Percentiles rank a stretch among this genome's conserved stretches.
Conservation (phyloP, 2,113 vertebrate genomes). For the Crypturellus undulatus region DNA sequence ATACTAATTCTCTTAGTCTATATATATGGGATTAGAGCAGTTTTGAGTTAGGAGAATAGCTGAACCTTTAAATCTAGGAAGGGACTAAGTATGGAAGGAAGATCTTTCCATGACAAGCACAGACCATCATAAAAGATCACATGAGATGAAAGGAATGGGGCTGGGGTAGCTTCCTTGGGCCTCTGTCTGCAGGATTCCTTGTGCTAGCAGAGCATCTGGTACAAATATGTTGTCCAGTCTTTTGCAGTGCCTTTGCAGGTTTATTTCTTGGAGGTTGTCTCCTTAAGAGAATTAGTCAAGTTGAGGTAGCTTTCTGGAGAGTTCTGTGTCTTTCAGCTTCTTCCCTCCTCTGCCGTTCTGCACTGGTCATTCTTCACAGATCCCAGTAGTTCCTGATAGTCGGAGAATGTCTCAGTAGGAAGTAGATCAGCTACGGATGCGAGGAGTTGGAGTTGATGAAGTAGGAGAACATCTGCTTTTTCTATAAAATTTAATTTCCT, state of each 20-base stretch:
- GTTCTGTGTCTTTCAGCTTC: not conserved
- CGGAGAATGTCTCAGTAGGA: not conserved
- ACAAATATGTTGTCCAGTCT: conserved; percentile 16
- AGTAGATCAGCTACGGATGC: not conserved
- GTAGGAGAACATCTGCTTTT: conserved; percentile 4
- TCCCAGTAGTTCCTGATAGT: not conserved
- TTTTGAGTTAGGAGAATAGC: not conserved
- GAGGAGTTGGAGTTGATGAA: not conserved
- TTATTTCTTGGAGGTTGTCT: not conserved
- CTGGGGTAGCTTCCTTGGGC: not conserved
- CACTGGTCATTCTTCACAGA: not conserved
- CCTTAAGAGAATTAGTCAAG: not conserved
- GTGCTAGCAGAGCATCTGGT: conserved; percentile 30
- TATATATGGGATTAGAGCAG: not conserved
- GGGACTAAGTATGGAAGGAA: not conserved
- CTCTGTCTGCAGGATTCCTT: conserved; percentile 5
- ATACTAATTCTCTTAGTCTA: not conserved
- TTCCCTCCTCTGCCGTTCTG: not conserved
- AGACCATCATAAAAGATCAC: not conserved
- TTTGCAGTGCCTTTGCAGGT: not conserved
- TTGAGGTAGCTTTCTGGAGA: not conserved
- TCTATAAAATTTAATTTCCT: conserved; percentile 21
- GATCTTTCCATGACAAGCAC: not conserved
- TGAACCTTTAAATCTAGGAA: not conserved
- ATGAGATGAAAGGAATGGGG: not conserved